These are phyloP conservation scores for Monochamus saltuarius DNA, from an alignment of 1,140 invertebrate species.

Conservation along the genomic window DNA sequence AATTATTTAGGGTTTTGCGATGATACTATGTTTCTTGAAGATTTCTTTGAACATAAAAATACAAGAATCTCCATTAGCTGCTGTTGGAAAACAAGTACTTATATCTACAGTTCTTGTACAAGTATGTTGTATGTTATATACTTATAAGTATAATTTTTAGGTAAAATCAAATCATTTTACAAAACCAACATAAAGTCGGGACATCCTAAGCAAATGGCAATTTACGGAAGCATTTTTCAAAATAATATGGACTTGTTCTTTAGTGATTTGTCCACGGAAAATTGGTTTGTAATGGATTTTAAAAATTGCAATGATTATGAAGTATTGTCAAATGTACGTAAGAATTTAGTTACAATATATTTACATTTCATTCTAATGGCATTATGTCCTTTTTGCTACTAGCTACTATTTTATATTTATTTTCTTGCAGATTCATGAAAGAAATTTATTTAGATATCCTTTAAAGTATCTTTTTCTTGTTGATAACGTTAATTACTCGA, in stretches of 20 bases:
- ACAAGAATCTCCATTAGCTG: neutral
- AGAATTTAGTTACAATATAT: no score
- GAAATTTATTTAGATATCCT: slow-evolving; percentile 6
- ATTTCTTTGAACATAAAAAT: neutral
- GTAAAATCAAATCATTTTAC: neutral
- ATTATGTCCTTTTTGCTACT: no score
- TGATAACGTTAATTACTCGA: neutral
- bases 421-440: slow-evolving; percentile 2
- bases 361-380: no score
- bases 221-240: neutral
- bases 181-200: neutral
- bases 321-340: no score
- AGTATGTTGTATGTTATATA: no score
- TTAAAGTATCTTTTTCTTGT: slow-evolving; percentile 15
- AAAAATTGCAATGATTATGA: neutral
- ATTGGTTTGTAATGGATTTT: slow-evolving; percentile 11
- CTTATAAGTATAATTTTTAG: neutral
- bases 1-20: neutral
- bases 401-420: no score
- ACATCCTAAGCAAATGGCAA: neutral
- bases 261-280: neutral
- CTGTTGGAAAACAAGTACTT: slow-evolving; percentile 3
- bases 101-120: neutral
- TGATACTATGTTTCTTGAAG: neutral
- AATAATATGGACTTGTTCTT: neutral